Evolutionary conservation across 2,888 invertebrate genomes (phyloP).

Genomic region (Trichogramma dendrolimi): DNA sequence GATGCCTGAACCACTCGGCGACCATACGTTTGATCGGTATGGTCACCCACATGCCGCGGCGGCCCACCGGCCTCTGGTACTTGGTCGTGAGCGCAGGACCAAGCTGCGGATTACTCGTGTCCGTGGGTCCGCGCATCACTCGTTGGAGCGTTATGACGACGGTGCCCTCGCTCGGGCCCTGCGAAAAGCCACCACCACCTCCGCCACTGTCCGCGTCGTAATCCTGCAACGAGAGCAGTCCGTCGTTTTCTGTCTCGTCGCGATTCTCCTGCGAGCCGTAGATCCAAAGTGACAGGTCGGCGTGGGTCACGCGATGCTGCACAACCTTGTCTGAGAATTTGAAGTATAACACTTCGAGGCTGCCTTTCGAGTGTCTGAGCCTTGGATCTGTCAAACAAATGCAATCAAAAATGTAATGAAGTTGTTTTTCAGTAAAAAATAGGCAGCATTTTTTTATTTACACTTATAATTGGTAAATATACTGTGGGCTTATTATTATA

Average conservation of each 20-base stretch:
- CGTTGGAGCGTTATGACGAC: slow-evolving; percentile 55
- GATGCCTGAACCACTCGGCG: slow-evolving; percentile 72
- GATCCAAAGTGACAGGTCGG: slow-evolving; percentile 68
- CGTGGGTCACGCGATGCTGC: slow-evolving; percentile 66
- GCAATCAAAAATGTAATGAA: background rate
- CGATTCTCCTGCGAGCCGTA: slow-evolving; percentile 48
- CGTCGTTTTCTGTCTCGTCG: slow-evolving; percentile 7
- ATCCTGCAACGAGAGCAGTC: slow-evolving; percentile 17
- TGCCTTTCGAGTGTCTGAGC: slow-evolving; percentile 65
- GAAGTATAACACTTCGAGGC: slow-evolving; percentile 68
- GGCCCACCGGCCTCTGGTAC: slow-evolving; percentile 47
- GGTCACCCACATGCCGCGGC: slow-evolving; percentile 67
- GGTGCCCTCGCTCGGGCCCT: slow-evolving; percentile 15
- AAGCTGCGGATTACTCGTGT: slow-evolving; percentile 41
- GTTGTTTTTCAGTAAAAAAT: background rate
- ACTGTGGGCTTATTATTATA: too few relatives aligned
- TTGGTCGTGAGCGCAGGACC: slow-evolving; percentile 47
- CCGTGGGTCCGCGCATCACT: slow-evolving; percentile 54
- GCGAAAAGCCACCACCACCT: slow-evolving; percentile 12
- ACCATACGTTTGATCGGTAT: slow-evolving; percentile 73
- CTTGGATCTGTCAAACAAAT: slow-evolving; percentile 59
- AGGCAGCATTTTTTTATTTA: background rate
- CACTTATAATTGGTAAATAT: background rate
- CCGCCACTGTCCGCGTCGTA: slow-evolving; percentile 27
- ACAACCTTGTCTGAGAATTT: slow-evolving; percentile 67